Base-by-base conservation (phyloP, 2,888 invertebrate genomes). In the Stegana nigrithorax region DNA sequence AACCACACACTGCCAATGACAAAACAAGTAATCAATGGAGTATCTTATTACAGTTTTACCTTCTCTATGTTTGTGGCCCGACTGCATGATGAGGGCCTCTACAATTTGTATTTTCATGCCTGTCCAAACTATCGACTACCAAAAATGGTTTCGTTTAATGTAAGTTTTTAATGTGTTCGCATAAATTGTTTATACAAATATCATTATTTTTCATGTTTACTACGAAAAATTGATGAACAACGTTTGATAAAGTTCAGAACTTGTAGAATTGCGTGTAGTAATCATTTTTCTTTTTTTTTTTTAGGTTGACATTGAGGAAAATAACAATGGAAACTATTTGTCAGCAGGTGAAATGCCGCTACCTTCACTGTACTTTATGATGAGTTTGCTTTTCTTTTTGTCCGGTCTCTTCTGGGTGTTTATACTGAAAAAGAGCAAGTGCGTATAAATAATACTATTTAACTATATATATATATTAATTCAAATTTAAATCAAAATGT, bases 301-400 rank as follows among this genome's bases (percentile, higher is more conserved):
- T 4, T 83, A 96, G 95, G 89, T 97, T 69, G 90, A 93, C 83
- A 93, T 98, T 68, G 92, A 92, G 72, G 96, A 97, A 83, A 93
- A 91, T 76, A 95, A 96, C 81, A 89, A 89, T 57, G 91, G 91
- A 32, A 97, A 94, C 83, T 98, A 91, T 80, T 86, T 98, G 32
- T 97, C 97, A 1, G 98, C 97, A 0, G 98, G 98, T 0, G 96
- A 98, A 86, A 96, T 98, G 91, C 97, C 97, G 0, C 87, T 98
- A 29, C 98, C 98, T 0, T 91, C 93, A 0, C 86, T 99, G 1
- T 98, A 96, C 86, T 94, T 95, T 75, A 92, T 93, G 89, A 94
- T 97, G 92, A 92, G 96, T 0, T 85, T 96, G 2, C 85, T 97
- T 27, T 98, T 97, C 87, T 91, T 96, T 69, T 83, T 94, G 45